Conservation (phyloP, 2,113 vertebrate species). For the Passer montanus region DNA sequence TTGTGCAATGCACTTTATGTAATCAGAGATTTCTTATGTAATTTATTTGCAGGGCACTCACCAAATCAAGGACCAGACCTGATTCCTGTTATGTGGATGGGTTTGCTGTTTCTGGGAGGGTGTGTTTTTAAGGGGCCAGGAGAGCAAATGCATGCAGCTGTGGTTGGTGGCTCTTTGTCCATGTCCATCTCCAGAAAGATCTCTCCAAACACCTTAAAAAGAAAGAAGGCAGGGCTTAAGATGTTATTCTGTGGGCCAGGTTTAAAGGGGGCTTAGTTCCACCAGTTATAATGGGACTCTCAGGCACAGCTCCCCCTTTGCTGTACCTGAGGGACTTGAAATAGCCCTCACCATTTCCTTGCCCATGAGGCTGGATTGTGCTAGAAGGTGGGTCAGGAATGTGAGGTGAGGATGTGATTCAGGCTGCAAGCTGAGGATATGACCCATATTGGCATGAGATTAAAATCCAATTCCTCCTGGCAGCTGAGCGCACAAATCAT, state of each 20-base stretch:
- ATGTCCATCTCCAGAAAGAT: not conserved
- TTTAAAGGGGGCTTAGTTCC: not conserved
- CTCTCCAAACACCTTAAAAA: not conserved
- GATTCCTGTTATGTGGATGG: not conserved
- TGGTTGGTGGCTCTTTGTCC: accelerated
- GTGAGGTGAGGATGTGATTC: not conserved
- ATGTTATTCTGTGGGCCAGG: not conserved
- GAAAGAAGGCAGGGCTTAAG: not conserved
- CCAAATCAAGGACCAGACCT: not conserved
- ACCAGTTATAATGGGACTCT: accelerated
- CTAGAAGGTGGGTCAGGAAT: not conserved
- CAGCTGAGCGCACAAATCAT: not conserved
- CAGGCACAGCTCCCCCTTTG: not conserved
- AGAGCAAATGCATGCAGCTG: not conserved
- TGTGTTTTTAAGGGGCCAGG: not conserved
- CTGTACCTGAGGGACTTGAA: not conserved
- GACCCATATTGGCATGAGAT: not conserved
- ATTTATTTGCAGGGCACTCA: not conserved
- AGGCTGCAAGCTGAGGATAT: constrained; percentile 1
- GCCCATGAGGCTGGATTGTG: not conserved
- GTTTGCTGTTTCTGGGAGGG: not conserved
- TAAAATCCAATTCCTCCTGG: not conserved
- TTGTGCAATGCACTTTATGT: constrained; percentile 45
- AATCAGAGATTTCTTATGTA: constrained; percentile 45
- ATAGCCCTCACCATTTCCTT: not conserved